These are phyloP conservation scores for Drosophila insularis DNA, from an alignment of 1,140 invertebrate genomes.

Conservation along the genomic window DNA sequence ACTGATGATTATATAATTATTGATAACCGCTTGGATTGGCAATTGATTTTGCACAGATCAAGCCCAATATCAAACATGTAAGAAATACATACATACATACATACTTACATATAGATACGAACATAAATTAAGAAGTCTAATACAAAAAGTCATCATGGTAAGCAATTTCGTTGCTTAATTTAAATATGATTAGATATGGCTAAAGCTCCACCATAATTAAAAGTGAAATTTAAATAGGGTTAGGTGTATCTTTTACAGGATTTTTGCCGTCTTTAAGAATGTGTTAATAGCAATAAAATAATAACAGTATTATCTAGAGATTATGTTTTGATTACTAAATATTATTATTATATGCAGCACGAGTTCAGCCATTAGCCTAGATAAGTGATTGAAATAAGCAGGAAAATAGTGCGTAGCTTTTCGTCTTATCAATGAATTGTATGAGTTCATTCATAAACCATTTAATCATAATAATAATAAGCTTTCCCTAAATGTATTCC, in stretches of 20 bases:
- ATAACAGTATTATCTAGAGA: background rate
- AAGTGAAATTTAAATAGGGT: too few species aligned
- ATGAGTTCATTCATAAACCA: slow-evolving; percentile 15
- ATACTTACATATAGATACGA: background rate
- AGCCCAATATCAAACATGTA: slow-evolving; percentile 1
- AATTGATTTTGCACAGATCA: slow-evolving; percentile 28
- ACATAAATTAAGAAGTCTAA: background rate
- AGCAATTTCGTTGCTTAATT: too few species aligned
- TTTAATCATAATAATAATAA: background rate
- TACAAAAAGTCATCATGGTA: too few species aligned
- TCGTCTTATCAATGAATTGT: slow-evolving; percentile 11
- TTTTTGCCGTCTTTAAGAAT: too few species aligned
- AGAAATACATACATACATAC: too few species aligned
- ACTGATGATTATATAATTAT: slow-evolving; percentile 6
- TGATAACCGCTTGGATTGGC: background rate
- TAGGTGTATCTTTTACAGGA: too few species aligned
- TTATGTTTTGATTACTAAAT: background rate
- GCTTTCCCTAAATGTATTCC: background rate
- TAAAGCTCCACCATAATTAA: too few species aligned
- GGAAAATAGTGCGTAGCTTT: slow-evolving; percentile 2
- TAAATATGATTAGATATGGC: too few species aligned
- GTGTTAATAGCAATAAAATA: background rate
- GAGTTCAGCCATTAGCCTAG: background rate
- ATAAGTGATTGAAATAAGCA: background rate
- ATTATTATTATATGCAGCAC: background rate